Conservation (phyloP, 92 coral and sea anemone genomes). For the Phenganax subtilis region DNA sequence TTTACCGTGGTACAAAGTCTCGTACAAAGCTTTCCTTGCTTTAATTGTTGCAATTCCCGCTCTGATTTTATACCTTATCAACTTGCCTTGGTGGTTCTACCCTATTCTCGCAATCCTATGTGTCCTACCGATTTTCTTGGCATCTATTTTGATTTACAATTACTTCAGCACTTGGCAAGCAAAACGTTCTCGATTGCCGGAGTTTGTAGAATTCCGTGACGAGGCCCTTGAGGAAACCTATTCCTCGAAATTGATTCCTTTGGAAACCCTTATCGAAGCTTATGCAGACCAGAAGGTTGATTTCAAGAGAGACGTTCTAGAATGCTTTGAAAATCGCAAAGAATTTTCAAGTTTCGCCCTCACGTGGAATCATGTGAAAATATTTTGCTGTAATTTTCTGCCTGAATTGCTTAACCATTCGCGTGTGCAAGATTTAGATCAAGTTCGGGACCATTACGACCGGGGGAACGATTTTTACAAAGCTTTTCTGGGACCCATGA, state of each 20-base stretch:
- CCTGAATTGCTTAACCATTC: slow-evolving; percentile 92
- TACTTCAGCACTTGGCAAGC: slow-evolving; percentile 55
- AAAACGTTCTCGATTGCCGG: slow-evolving; percentile 40
- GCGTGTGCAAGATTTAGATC: slow-evolving; percentile 82
- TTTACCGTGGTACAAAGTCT: slow-evolving; percentile 84
- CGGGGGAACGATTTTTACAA: slow-evolving; percentile 97
- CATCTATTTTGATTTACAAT: slow-evolving; percentile 68
- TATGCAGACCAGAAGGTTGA: slow-evolving; percentile 94
- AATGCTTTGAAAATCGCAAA: slow-evolving; percentile 81
- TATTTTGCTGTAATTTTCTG: slow-evolving; percentile 67
- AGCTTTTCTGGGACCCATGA: slow-evolving; percentile 84
- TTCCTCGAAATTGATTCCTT: slow-evolving; percentile 65
- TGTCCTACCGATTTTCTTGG: slow-evolving; percentile 64
- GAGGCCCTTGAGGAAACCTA: slow-evolving; percentile 59
- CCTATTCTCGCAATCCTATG: slow-evolving; percentile 52
- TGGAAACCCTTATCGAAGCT: slow-evolving; percentile 78
- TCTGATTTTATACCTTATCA: slow-evolving; percentile 60
- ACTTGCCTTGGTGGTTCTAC: slow-evolving; percentile 88
- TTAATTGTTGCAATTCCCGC: slow-evolving; percentile 70
- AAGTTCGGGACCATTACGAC: slow-evolving; percentile 94
- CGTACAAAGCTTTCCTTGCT: slow-evolving; percentile 65
- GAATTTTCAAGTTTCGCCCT: slow-evolving; percentile 73
- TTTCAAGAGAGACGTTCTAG: slow-evolving; percentile 78
- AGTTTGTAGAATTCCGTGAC: slow-evolving; percentile 72
- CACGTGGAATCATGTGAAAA: slow-evolving; percentile 71